A percentile compares a stretch with the other conserved stretches of the same genome.
Evolutionary conservation across 2,113 vertebrate genomes (phyloP).

Genomic region (Oreochromis aureus): DNA sequence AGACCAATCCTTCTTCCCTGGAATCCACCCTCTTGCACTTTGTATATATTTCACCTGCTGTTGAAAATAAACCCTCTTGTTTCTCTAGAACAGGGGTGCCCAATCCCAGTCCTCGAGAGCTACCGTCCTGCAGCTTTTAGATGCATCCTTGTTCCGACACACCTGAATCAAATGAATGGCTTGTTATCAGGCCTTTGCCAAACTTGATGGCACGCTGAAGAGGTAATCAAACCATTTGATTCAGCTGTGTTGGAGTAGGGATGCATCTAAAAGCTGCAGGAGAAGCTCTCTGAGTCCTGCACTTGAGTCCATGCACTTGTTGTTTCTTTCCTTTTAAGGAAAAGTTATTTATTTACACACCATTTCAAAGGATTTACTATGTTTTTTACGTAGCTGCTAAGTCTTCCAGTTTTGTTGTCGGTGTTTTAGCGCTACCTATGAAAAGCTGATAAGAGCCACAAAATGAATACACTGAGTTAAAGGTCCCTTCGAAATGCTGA

Average conservation of each 20-base stretch:
- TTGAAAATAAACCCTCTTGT: background rate
- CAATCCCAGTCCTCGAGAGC: too few relatives aligned
- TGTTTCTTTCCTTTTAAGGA: background rate
- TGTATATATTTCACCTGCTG: background rate
- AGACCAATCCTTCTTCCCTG: background rate
- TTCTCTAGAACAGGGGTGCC: too few relatives aligned
- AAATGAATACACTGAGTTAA: background rate
- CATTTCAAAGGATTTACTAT: background rate
- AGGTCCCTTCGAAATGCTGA: background rate
- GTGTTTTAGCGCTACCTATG: background rate
- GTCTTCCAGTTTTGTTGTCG: background rate
- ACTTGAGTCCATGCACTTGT: accelerated
- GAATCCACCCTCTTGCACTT: background rate
- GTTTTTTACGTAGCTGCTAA: background rate
- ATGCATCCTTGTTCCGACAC: too few relatives aligned
- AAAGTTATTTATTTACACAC: background rate
- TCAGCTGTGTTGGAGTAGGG: too few relatives aligned
- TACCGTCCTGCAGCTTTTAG: too few relatives aligned
- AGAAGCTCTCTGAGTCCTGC: background rate
- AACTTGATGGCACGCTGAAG: too few relatives aligned
- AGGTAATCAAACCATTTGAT: too few relatives aligned
- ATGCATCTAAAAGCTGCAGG: too few relatives aligned
- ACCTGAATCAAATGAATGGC: too few relatives aligned
- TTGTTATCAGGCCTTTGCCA: too few relatives aligned
- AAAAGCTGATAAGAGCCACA: accelerated